Percentiles rank a stretch among this genome's conserved stretches.
Evolutionary conservation across 2,113 vertebrate species (phyloP).

Genomic region (Protobothrops flavoviridis): DNA sequence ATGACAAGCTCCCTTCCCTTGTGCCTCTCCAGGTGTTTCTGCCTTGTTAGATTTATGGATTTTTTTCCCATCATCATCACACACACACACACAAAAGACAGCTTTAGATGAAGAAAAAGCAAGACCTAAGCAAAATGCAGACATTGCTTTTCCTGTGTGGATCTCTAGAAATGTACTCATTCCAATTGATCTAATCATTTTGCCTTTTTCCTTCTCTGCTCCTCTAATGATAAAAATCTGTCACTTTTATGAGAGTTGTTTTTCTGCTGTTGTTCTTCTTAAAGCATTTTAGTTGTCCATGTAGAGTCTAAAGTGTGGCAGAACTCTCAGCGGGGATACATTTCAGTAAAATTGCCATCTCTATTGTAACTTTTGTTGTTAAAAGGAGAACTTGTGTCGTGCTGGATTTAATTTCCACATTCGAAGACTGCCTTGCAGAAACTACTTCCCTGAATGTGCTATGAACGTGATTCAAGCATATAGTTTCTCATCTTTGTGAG

Average conservation of each 20-base stretch:
- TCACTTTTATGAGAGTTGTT: conserved; percentile 11
- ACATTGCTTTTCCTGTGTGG: not conserved
- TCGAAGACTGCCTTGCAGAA: not conserved
- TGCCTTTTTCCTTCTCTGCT: not conserved
- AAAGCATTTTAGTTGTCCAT: conserved; percentile 1
- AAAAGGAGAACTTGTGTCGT: not conserved
- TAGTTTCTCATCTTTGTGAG: not conserved
- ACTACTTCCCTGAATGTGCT: not conserved
- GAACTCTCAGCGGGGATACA: conserved; percentile 6
- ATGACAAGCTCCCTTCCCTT: not conserved
- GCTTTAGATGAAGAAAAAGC: not conserved
- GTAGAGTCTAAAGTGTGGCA: not conserved
- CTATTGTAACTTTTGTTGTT: not conserved
- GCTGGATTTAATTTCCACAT: conserved; percentile 1
- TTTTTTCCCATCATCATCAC: not conserved
- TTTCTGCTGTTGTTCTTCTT: conserved; percentile 15
- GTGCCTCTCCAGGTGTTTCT: not conserved
- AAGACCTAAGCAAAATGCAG: not conserved
- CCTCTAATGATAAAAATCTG: conserved; percentile 14
- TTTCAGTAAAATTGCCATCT: conserved; percentile 19
- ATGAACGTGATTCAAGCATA: too few species aligned
- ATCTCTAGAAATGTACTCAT: not conserved
- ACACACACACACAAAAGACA: not conserved
- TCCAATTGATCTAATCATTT: conserved; percentile 14
- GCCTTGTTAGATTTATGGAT: not conserved